phyloP scores from a whole-genome alignment of 2,113 vertebrate genomes.

The Gobius niger region DNA sequence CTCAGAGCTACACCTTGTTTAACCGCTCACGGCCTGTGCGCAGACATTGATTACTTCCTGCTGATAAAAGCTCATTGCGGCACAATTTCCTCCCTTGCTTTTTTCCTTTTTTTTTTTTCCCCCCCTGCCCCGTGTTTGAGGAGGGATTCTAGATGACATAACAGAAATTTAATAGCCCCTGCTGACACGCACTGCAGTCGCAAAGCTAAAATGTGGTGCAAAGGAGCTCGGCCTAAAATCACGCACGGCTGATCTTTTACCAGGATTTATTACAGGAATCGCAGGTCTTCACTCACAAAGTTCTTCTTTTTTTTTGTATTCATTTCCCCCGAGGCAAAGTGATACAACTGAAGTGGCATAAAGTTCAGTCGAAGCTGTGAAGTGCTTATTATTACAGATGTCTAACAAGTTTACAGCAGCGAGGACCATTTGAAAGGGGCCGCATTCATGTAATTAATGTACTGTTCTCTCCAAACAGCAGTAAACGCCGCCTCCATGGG shows the following conservation, averaged over 20 bases:
- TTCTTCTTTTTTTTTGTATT: too few relatives aligned
- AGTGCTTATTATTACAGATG: too few relatives aligned
- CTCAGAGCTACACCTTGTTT: conserved; percentile 50
- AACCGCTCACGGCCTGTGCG: conserved; percentile 28
- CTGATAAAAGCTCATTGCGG: conserved; percentile 41
- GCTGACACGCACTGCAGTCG: not conserved
- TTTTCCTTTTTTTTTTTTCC: conserved; percentile 29
- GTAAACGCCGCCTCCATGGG: too few relatives aligned
- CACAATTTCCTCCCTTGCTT: conserved; percentile 15
- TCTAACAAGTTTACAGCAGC: too few relatives aligned
- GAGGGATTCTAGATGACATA: conserved; percentile 48
- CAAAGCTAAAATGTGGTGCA: conserved; percentile 26
- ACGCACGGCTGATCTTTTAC: conserved; percentile 39
- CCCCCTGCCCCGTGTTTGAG: conserved; percentile 22
- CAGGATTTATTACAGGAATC: too few relatives aligned
- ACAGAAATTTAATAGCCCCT: conserved; percentile 42
- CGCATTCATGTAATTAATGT: too few relatives aligned
- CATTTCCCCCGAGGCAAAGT: too few relatives aligned
- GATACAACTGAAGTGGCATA: too few relatives aligned
- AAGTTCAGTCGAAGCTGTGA: too few relatives aligned
- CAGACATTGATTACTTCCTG: conserved; percentile 55
- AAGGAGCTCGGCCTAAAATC: conserved; percentile 37
- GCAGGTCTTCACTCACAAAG: too few relatives aligned
- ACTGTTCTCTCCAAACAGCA: too few relatives aligned
- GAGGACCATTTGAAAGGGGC: too few relatives aligned